Evolutionary conservation across 2,113 vertebrate genomes (phyloP).

Genomic region (Hydropotes inermis): DNA sequence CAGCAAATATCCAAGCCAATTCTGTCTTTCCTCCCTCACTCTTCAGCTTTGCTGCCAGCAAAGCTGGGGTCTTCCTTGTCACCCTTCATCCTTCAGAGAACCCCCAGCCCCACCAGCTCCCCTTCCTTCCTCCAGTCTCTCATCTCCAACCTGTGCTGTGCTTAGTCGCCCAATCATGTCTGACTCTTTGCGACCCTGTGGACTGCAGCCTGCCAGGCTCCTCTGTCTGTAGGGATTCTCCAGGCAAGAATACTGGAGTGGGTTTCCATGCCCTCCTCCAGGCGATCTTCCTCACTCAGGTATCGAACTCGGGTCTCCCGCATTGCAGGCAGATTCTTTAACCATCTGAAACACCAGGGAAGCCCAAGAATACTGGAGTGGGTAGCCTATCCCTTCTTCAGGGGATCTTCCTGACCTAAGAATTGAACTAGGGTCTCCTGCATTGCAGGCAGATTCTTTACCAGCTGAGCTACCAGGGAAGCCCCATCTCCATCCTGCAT

Average conservation of each 20-base stretch:
- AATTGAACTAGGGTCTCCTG: not conserved
- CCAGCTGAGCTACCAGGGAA: not conserved
- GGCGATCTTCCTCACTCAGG: not conserved
- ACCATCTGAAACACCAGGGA: not conserved
- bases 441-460: not conserved
- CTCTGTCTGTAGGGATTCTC: not conserved
- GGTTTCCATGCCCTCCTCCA: not conserved
- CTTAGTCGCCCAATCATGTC: not conserved
- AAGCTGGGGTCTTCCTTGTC: not conserved
- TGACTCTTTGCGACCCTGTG: fast-evolving
- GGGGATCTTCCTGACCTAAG: not conserved
- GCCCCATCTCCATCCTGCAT: not conserved
- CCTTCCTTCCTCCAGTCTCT: not conserved
- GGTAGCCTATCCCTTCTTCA: not conserved
- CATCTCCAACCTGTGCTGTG: not conserved
- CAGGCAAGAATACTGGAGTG: not conserved
- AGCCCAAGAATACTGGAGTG: not conserved
- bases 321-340: not conserved
- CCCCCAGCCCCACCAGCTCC: not conserved
- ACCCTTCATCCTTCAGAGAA: not conserved
- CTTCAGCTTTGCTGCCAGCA: not conserved
- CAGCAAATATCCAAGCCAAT: not conserved
- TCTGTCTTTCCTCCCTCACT: not conserved
- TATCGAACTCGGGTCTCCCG: fast-evolving
- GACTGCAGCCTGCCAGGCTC: not conserved